Percentiles rank a stretch among this genome's conserved stretches.
Evolutionary conservation across 2,797 vertebrate genomes (phyloP).

Genomic region (Chelidonichthys spinosus): DNA sequence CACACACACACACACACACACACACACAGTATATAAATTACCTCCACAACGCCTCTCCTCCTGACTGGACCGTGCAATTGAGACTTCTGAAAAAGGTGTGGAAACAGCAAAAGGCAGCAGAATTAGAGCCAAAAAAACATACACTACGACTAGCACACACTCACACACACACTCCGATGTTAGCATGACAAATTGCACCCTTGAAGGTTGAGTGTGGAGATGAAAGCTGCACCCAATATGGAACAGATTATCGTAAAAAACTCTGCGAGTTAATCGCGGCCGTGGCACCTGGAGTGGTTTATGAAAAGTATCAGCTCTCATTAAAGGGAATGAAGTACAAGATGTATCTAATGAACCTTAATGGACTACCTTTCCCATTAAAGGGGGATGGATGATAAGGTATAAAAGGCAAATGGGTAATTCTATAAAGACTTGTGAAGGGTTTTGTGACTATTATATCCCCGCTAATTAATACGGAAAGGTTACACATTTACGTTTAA

Average conservation of each 20-base stretch:
- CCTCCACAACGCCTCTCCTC: constrained; percentile 95
- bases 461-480: constrained; percentile 62
- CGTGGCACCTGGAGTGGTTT: constrained; percentile 76
- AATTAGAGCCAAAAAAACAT: constrained; percentile 53
- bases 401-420: constrained; percentile 69
- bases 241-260: constrained; percentile 72
- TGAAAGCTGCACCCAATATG: constrained; percentile 67
- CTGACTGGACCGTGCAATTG: constrained; percentile 92
- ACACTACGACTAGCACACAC: not conserved
- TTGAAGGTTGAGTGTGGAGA: constrained; percentile 62
- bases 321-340: constrained; percentile 82
- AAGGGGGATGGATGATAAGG: constrained; percentile 74
- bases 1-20: constrained; percentile 23
- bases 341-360: constrained; percentile 81
- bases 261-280: constrained; percentile 65
- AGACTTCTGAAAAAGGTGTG: constrained; percentile 89
- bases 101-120: constrained; percentile 63
- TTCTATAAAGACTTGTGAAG: constrained; percentile 59
- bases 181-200: constrained; percentile 69
- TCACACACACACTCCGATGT: constrained; percentile 38
- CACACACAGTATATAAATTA: constrained; percentile 70
- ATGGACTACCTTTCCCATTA: constrained; percentile 79
- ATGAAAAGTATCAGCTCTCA: constrained; percentile 80
- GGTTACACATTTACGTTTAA: constrained; percentile 56
- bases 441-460: constrained; percentile 58